Evolutionary conservation across 2,113 vertebrate genomes (phyloP), one percentile per base, ranked within the genome.

Genomic region (Tringa solitaria): DNA sequence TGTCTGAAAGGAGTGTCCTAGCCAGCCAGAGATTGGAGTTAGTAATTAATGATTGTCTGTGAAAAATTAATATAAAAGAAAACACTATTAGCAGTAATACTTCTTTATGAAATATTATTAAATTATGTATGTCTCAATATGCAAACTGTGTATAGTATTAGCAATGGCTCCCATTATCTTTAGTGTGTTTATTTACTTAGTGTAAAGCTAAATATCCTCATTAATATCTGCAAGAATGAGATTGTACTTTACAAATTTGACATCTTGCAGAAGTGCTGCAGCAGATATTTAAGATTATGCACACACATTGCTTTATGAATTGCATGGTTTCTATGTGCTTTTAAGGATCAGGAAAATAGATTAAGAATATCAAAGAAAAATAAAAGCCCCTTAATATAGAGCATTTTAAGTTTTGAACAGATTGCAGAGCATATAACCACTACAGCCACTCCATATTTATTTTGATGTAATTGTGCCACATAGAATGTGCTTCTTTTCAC

Each of bases 401-500:
- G 11, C 1, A 32, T 46, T 88, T 86, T 30, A 78, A 50, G 16
- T 50, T 81, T 60, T 72, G n/a, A 96, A 87, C 60, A 91, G 53
- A 77, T 84, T 95, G 76, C 45, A 76, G 77, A 82, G 8, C 12
- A 32, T 77, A 43, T 33, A 87, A 56, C 45, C 33, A 20, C 48
- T 89, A 27, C 41, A 87, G 27, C 28, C 14, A 27, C 8, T 92
- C 57, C 57, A 54, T 76, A 93, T 91, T 90, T 93, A 87, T 89
- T 96, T 94, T 89, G 65, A 87, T 73, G 17, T 37, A 84, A 56
- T 82, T 73, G 14, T 93, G 65, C 69, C 48, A 61, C n/a, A 64
- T 24, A 73, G 53, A 92, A 92, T 82, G 79, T 89, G 79, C 15
- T 96, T 68, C 35, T 92, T 90, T 90, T 94, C 56, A 92, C 48